These are phyloP conservation scores for Eurypyga helias DNA, from an alignment of 2,113 vertebrate genomes.

Conservation along the genomic window DNA sequence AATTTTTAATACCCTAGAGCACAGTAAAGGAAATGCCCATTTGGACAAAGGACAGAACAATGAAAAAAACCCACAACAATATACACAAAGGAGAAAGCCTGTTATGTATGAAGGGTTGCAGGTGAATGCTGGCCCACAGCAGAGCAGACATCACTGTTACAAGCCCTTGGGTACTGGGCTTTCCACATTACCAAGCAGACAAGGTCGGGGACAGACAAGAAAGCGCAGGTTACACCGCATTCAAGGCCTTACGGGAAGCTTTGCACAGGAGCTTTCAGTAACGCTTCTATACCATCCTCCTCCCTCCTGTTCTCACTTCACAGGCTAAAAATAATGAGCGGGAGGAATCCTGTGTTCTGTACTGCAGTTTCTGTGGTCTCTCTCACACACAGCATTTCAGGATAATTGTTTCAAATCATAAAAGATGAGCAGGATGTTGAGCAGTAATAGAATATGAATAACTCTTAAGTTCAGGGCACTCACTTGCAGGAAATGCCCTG, in stretches of 20 bases:
- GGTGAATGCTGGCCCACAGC: background rate
- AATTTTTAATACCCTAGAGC: background rate
- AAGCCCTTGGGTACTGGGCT: background rate
- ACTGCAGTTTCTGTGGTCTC: background rate
- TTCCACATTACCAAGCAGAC: background rate
- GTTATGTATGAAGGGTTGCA: background rate
- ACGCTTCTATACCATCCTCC: background rate
- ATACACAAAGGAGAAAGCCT: background rate
- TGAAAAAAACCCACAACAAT: background rate
- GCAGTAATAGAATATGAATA: background rate
- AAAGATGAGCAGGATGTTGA: background rate
- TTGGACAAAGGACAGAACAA: background rate
- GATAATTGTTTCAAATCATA: conserved; percentile 1
- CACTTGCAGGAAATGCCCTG: background rate
- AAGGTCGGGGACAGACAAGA: background rate
- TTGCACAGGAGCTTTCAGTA: background rate
- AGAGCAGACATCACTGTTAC: background rate
- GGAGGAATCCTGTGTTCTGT: background rate
- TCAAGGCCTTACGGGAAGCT: background rate
- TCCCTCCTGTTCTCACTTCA: background rate
- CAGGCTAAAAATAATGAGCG: background rate
- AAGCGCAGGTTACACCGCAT: background rate
- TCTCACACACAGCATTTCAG: background rate
- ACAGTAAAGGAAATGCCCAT: background rate
- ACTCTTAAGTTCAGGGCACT: background rate